phyloP scores from a whole-genome alignment of 2,888 invertebrate genomes.

The Laspeyria flexula region DNA sequence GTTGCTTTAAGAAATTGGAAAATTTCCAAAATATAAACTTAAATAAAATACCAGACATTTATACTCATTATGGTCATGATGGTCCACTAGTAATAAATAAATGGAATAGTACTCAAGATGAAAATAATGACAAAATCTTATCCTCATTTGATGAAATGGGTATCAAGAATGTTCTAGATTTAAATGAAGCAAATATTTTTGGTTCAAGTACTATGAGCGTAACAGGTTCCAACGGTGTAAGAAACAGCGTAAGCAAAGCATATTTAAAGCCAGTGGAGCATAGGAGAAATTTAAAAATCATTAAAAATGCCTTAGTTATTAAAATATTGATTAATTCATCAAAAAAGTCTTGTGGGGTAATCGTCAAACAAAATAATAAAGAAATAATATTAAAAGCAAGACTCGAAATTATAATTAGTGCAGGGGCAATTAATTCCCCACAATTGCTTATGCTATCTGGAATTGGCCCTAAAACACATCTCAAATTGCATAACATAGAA shows the following conservation, averaged over 20 bases:
- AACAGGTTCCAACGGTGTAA: slow-evolving; percentile 74
- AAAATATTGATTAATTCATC: slow-evolving; percentile 14
- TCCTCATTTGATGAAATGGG: slow-evolving; percentile 76
- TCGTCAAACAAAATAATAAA: slow-evolving; percentile 6
- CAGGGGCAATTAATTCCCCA: slow-evolving; percentile 77
- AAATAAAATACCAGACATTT: slow-evolving; percentile 42
- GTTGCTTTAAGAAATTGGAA: slow-evolving; percentile 83
- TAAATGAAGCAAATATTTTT: slow-evolving; percentile 69
- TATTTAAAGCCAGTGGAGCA: slow-evolving; percentile 64
- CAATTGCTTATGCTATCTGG: slow-evolving; percentile 81
- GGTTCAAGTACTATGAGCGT: slow-evolving; percentile 78
- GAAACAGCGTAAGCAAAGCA: slow-evolving; percentile 86
- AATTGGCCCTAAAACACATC: slow-evolving; percentile 72
- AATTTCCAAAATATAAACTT: slow-evolving; percentile 59
- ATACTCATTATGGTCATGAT: slow-evolving; percentile 62
- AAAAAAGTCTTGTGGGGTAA: slow-evolving; percentile 16
- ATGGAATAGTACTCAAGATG: slow-evolving; percentile 71
- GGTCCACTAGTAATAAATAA: slow-evolving; percentile 78
- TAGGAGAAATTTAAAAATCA: slow-evolving; percentile 50
- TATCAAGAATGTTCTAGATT: slow-evolving; percentile 62
- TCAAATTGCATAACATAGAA: slow-evolving; percentile 61
- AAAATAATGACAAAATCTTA: slow-evolving; percentile 56
- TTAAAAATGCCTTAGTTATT: slow-evolving; percentile 50
- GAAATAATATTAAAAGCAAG: slow-evolving; percentile 43
- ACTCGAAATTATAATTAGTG: slow-evolving; percentile 78